A percentile compares a stretch with the other conserved stretches of the same genome.
Conservation (phyloP, 2,888 invertebrate genomes). For the Sinopyrophorus schimmeli region DNA sequence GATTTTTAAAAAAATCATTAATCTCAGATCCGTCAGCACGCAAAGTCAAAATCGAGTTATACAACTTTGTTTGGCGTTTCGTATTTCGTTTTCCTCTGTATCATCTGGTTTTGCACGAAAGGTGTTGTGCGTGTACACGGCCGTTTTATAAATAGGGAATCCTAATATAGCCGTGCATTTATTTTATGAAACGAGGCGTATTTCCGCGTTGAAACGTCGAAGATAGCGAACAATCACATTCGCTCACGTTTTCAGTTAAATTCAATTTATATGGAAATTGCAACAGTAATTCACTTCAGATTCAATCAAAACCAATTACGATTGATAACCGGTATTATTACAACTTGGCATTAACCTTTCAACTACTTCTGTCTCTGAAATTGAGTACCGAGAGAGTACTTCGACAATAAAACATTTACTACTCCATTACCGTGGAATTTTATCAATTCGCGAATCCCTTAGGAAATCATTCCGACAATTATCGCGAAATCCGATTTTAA, state of each 20-base stretch:
- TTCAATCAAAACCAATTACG: conserved; percentile 29
- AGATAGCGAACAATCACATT: conserved; percentile 28
- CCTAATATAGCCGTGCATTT: conserved; percentile 25
- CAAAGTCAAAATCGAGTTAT: not conserved
- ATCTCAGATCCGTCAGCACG: no score
- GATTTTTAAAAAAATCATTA: no score
- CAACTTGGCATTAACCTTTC: conserved; percentile 26
- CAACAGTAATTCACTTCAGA: conserved; percentile 38
- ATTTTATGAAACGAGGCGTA: conserved; percentile 25
- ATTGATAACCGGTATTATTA: conserved; percentile 28
- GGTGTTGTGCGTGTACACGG: no score
- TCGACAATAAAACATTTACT: conserved; percentile 5
- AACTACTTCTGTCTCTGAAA: conserved; percentile 18
- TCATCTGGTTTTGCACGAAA: conserved; percentile 27
- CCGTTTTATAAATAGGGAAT: conserved; percentile 25
- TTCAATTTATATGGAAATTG: conserved; percentile 39
- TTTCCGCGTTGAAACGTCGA: conserved; percentile 28
- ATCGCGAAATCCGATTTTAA: no score
- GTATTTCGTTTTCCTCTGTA: conserved; percentile 20
- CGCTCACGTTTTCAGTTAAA: conserved; percentile 33
- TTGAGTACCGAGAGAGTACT: conserved; percentile 5
- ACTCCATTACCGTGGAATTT: conserved; percentile 6
- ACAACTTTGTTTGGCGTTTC: not conserved
- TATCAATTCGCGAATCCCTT: not conserved
- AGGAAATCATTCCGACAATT: not conserved